Percentiles rank a stretch among this genome's conserved stretches.
These are phyloP conservation scores for Hydriomena furcata DNA, from an alignment of 2,888 invertebrate species.

Conservation along the genomic window DNA sequence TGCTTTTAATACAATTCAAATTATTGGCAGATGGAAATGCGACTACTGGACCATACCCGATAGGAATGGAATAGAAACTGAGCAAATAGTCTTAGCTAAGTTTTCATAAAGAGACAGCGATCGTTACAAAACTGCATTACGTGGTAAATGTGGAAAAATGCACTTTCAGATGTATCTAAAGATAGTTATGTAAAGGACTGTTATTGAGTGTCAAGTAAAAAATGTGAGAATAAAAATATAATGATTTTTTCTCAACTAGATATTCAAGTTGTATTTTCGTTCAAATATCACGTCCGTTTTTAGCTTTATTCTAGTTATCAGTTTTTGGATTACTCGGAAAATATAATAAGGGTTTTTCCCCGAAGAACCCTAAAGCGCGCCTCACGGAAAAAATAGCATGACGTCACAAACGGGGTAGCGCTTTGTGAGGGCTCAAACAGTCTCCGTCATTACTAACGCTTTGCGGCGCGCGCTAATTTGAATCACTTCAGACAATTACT, in stretches of 20 bases:
- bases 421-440: conserved; percentile 43
- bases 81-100: too few relatives aligned
- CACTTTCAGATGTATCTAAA: too few relatives aligned
- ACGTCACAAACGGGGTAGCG: conserved; percentile 42
- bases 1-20: conserved; percentile 1
- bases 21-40: neutral
- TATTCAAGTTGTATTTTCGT: too few relatives aligned
- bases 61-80: too few relatives aligned
- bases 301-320: neutral
- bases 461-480: conserved; percentile 37
- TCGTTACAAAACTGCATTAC: too few relatives aligned
- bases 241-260: too few relatives aligned
- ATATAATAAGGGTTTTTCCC: neutral
- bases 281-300: too few relatives aligned
- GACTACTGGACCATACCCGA: neutral
- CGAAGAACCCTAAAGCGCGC: conserved; percentile 25
- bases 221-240: too few relatives aligned
- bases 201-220: too few relatives aligned
- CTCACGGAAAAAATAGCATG: conserved; percentile 42
- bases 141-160: too few relatives aligned
- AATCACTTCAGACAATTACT: conserved; percentile 44
- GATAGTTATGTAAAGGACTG: too few relatives aligned
- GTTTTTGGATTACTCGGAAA: neutral
- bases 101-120: too few relatives aligned
- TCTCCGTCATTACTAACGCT: conserved; percentile 38